Percentiles rank a stretch among this genome's conserved stretches.
phyloP scores from a whole-genome alignment of 2,888 invertebrate genomes.

The Epinotia bilunana region DNA sequence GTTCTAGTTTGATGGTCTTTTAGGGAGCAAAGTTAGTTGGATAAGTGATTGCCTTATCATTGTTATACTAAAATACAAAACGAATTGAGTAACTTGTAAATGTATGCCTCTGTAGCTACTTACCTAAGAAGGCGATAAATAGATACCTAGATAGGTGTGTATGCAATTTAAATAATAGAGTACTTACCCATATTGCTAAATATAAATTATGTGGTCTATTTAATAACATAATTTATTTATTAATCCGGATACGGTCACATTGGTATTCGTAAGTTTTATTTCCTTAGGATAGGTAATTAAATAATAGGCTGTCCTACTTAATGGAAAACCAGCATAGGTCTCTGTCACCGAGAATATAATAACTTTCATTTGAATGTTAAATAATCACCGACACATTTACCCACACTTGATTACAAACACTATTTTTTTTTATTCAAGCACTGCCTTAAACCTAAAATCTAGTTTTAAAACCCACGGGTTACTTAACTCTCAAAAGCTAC shows the following conservation, averaged over 20 bases:
- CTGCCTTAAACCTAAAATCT: not conserved
- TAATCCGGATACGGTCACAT: not conserved
- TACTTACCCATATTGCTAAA: not conserved
- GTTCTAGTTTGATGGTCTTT: constrained; percentile 30
- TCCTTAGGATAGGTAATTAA: not conserved
- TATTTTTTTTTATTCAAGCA: not conserved
- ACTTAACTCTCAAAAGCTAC: constrained; percentile 62
- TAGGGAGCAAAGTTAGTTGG: constrained; percentile 4
- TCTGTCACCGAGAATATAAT: not conserved
- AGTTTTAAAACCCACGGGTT: not conserved
- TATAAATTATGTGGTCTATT: not conserved
- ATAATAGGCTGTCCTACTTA: not conserved
- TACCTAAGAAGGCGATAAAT: not conserved
- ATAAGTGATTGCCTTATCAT: not conserved
- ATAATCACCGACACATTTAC: not conserved
- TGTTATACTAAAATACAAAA: not conserved
- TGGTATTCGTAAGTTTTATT: not conserved
- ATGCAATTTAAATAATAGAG: not conserved
- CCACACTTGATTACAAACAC: constrained; percentile 3
- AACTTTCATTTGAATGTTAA: not conserved
- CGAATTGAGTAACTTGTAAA: no score
- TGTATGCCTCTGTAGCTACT: no score
- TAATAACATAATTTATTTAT: not conserved
- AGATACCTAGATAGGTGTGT: not conserved
- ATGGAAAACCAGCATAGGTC: not conserved